Percentiles rank a stretch among this genome's conserved stretches.
phyloP scores from a whole-genome alignment of 2,888 invertebrate species.

The Linnaemya vulpina region DNA sequence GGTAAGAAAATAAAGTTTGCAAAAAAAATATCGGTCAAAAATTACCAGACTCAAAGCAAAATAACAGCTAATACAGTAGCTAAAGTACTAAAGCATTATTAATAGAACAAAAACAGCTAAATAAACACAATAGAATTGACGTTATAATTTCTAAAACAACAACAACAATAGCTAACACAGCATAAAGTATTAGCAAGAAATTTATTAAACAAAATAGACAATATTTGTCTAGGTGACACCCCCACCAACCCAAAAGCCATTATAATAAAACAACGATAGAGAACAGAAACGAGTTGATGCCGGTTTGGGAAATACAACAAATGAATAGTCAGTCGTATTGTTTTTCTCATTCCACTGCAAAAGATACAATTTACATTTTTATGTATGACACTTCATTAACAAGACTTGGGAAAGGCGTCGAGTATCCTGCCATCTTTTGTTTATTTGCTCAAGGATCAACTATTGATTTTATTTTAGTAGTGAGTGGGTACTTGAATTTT shows the following conservation, averaged over 20 bases:
- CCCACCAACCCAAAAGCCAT: background rate
- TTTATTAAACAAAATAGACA: background rate
- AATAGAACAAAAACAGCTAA: background rate
- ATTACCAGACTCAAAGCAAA: too few relatives aligned
- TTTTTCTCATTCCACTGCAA: background rate
- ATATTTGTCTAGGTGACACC: constrained; percentile 28
- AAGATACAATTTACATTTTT: background rate
- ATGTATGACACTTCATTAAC: background rate
- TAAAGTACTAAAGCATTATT: background rate
- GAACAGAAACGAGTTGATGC: background rate
- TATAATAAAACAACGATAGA: background rate
- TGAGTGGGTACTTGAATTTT: too few relatives aligned
- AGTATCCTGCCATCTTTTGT: constrained; percentile 26
- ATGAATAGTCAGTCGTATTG: too few relatives aligned
- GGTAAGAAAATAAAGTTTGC: too few relatives aligned
- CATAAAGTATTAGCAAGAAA: background rate
- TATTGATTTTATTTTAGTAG: too few relatives aligned
- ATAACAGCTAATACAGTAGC: too few relatives aligned
- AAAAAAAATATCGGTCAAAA: too few relatives aligned
- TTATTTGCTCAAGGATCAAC: constrained; percentile 41
- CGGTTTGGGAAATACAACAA: too few relatives aligned
- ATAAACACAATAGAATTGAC: background rate
- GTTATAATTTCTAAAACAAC: background rate
- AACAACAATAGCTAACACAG: background rate
- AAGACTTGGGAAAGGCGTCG: constrained; percentile 14